Conservation (phyloP, 2,797 vertebrate species). For the Pseudomugil tenellus region DNA sequence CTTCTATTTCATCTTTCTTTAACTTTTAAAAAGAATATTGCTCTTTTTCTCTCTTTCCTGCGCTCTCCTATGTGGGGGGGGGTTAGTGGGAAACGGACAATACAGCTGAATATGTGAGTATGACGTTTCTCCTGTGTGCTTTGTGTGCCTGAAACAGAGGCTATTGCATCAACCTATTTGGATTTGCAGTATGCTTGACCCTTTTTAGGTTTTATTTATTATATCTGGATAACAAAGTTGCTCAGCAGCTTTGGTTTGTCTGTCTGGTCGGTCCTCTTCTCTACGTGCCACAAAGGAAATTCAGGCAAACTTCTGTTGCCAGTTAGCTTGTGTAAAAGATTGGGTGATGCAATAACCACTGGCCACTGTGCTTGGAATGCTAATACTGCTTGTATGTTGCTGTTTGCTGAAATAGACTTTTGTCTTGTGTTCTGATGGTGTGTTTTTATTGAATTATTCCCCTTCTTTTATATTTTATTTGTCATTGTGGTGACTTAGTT, state of each 20-base stretch:
- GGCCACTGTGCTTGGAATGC: conserved; percentile 67
- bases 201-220: conserved; percentile 34
- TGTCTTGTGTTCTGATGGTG: conserved; percentile 45
- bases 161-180: conserved; percentile 77
- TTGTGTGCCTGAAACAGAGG: conserved; percentile 66
- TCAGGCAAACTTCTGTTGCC: conserved; percentile 32
- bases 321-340: conserved; percentile 40
- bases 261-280: conserved; percentile 24
- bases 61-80: conserved; percentile 78
- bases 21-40: conserved; percentile 63
- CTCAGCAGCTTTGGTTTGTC: conserved; percentile 38
- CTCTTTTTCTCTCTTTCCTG: conserved; percentile 66
- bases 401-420: conserved; percentile 50
- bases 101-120: conserved; percentile 99
- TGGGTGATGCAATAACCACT: conserved; percentile 81
- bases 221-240: conserved; percentile 43
- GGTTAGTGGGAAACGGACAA: conserved; percentile 98
- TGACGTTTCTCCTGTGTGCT: conserved; percentile 71
- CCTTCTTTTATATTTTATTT: conserved; percentile 20
- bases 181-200: conserved; percentile 30
- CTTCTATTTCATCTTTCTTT: conserved; percentile 74
- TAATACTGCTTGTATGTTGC: conserved; percentile 56
- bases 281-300: conserved; percentile 18
- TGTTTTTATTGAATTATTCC: conserved; percentile 14
- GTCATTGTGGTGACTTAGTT: conserved; percentile 40